Conservation (phyloP, 2,113 vertebrate genomes). For the Osmerus eperlanus region DNA sequence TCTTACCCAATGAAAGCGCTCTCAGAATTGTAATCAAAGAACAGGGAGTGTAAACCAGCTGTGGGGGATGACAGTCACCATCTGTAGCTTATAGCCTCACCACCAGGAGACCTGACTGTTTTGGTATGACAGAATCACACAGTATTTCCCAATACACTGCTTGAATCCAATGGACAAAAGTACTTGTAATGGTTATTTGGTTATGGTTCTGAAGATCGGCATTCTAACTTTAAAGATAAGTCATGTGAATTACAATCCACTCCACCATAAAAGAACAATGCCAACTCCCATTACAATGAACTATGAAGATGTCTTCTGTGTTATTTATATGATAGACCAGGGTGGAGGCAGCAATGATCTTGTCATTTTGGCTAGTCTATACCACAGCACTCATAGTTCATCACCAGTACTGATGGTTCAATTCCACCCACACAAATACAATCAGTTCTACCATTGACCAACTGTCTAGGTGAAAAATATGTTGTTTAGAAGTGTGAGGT, state of each 20-base stretch:
- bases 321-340: slow-evolving; percentile 39
- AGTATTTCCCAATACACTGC: background rate
- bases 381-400: slow-evolving; percentile 56
- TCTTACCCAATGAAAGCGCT: background rate
- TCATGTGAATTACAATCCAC: slow-evolving; percentile 18
- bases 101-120: background rate
- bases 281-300: slow-evolving; percentile 37
- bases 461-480: slow-evolving; percentile 62
- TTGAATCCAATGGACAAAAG: background rate
- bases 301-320: slow-evolving; percentile 34
- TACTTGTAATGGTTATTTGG: background rate
- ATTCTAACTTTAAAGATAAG: slow-evolving; percentile 20
- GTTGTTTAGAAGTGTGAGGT: slow-evolving; percentile 47
- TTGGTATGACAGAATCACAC: background rate
- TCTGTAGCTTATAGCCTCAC: slow-evolving; percentile 13
- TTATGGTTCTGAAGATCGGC: too few species aligned
- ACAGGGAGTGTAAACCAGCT: slow-evolving; percentile 3
- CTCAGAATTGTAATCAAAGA: slow-evolving; percentile 1
- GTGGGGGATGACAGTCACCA: slow-evolving; percentile 12
- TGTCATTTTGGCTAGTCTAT: slow-evolving; percentile 63
- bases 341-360: slow-evolving; percentile 53
- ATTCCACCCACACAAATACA: slow-evolving; percentile 63
- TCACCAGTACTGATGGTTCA: slow-evolving; percentile 52
- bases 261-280: slow-evolving; percentile 27
- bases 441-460: slow-evolving; percentile 62